Evolutionary conservation across 2,797 vertebrate genomes (phyloP).

Genomic region (Chaetophractus vellerosus): DNA sequence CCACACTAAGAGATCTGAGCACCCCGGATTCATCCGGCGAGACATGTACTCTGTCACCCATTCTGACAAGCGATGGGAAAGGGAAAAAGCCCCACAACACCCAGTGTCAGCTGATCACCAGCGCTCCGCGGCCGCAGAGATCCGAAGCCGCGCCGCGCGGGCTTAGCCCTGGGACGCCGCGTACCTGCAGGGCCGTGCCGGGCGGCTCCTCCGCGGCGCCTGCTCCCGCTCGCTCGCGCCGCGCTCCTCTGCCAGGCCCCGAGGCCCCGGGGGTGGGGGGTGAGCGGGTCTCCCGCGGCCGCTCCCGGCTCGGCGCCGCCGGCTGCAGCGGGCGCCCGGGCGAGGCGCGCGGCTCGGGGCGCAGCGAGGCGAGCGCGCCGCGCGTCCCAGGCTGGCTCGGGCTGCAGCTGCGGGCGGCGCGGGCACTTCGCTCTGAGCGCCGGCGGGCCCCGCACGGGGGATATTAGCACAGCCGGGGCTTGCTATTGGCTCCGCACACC

Average conservation of each 20-base stretch:
- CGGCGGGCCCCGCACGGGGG: slow-evolving; percentile 86
- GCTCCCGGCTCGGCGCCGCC: neutral
- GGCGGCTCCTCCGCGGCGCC: slow-evolving; percentile 35
- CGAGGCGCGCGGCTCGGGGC: slow-evolving; percentile 7
- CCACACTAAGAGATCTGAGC: neutral
- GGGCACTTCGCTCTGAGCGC: slow-evolving; percentile 86
- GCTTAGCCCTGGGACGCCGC: too few relatives aligned
- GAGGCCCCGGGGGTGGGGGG: slow-evolving; percentile 11
- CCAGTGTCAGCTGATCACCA: neutral
- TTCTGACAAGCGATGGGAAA: neutral
- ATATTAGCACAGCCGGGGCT: slow-evolving; percentile 89
- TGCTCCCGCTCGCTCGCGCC: neutral
- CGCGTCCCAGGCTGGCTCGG: slow-evolving; percentile 49
- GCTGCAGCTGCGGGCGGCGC: slow-evolving; percentile 64
- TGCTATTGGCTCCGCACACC: slow-evolving; percentile 89
- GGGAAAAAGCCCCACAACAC: neutral
- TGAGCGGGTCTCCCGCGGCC: slow-evolving; percentile 13
- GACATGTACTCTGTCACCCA: too few relatives aligned
- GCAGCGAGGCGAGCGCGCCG: slow-evolving; percentile 43
- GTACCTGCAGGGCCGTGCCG: slow-evolving; percentile 85
- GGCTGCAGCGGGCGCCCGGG: slow-evolving; percentile 80
- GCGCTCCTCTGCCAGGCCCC: neutral
- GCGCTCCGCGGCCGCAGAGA: neutral
- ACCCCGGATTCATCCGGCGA: neutral
- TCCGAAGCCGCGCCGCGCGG: neutral